Percentiles rank a stretch among this genome's conserved stretches.
Conservation (phyloP, 2,797 vertebrate species). For the Scolopax rusticola region DNA sequence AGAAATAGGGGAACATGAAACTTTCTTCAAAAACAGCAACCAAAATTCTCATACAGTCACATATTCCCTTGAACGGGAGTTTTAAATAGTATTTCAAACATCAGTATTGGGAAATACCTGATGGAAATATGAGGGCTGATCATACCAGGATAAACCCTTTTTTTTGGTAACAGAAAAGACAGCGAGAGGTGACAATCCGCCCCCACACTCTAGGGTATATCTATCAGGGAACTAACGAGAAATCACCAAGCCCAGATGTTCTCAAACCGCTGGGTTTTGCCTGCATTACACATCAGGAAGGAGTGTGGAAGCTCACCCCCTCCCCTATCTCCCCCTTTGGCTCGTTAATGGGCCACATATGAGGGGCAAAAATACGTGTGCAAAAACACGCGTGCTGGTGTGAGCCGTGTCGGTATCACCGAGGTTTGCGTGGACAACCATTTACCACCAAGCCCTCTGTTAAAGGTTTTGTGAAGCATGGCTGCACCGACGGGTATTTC, state of each 20-base stretch:
- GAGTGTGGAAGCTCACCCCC: fast-evolving
- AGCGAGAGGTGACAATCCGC: fast-evolving
- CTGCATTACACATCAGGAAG: not conserved
- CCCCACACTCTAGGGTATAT: fast-evolving
- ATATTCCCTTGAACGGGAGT: not conserved
- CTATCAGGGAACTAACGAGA: not conserved
- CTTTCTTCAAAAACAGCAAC: not conserved
- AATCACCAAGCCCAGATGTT: not conserved
- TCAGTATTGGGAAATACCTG: not conserved
- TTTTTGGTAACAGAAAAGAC: not conserved
- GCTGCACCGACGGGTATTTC: conserved; percentile 28
- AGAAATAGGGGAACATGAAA: not conserved
- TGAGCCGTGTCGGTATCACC: fast-evolving
- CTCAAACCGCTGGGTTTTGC: not conserved
- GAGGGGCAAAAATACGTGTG: not conserved
- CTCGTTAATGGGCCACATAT: fast-evolving
- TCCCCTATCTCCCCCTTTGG: fast-evolving
- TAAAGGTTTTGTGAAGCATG: not conserved
- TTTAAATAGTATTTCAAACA: not conserved
- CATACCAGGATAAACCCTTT: not conserved
- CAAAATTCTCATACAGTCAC: not conserved
- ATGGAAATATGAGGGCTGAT: not conserved
- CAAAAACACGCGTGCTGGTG: not conserved
- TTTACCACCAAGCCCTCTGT: no score
- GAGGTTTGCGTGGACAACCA: fast-evolving